These are phyloP conservation scores for Misgurnus mizolepis DNA, from an alignment of 2,113 vertebrate genomes.

Conservation along the genomic window DNA sequence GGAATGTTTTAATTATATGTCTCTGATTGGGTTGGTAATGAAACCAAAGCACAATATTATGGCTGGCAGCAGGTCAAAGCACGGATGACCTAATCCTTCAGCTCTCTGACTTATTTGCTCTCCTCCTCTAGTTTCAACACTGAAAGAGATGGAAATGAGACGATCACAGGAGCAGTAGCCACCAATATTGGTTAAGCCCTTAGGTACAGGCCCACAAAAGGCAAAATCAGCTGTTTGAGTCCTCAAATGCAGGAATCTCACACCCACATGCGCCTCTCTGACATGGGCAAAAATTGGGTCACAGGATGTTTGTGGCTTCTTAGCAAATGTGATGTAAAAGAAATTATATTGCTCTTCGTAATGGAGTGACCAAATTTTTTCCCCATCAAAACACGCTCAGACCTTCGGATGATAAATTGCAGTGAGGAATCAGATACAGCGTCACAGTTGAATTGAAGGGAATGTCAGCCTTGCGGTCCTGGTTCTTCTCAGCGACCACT, in stretches of 20 bases:
- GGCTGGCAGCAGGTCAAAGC: slow-evolving; percentile 53
- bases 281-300: not conserved
- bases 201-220: not conserved
- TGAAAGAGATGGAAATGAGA: slow-evolving; percentile 20
- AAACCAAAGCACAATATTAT: slow-evolving; percentile 58
- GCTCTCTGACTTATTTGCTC: slow-evolving; percentile 44
- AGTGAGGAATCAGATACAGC: slow-evolving; percentile 41
- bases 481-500: slow-evolving; percentile 54
- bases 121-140: slow-evolving; percentile 40
- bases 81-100: slow-evolving; percentile 49
- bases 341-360: not conserved
- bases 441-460: slow-evolving; percentile 39
- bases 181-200: not conserved
- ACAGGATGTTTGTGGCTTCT: not conserved
- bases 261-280: not conserved
- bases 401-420: slow-evolving; percentile 50
- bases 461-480: slow-evolving; percentile 43
- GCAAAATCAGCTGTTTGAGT: not conserved
- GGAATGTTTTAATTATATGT: slow-evolving; percentile 49
- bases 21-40: slow-evolving; percentile 55
- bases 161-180: not conserved
- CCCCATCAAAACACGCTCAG: not conserved
- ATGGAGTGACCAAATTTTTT: not conserved
- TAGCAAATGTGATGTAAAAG: not conserved
- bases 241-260: not conserved